Evolutionary conservation across 1,140 invertebrate genomes (phyloP).

Genomic region (Cotesia glomerata): DNA sequence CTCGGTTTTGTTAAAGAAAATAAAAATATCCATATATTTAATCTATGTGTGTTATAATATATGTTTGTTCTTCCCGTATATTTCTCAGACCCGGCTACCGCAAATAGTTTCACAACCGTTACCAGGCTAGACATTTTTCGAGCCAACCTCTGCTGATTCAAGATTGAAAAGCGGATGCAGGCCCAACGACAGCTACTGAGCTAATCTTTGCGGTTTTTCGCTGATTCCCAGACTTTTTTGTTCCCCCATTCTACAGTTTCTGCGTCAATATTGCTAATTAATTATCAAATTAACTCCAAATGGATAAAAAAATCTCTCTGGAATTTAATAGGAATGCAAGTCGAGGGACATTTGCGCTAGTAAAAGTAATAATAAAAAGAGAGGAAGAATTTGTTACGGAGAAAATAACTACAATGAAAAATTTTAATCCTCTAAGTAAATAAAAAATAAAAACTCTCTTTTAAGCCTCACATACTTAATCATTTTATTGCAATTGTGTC

Average conservation of each 20-base stretch:
- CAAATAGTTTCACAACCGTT: conserved; percentile 20
- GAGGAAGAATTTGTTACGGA: no score
- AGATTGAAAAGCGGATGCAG: conserved; percentile 11
- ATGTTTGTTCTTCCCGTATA: neutral
- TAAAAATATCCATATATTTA: neutral
- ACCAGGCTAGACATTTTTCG: conserved; percentile 7
- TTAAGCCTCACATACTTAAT: no score
- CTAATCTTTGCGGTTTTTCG: conserved; percentile 21
- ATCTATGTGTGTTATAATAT: no score
- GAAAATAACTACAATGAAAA: no score
- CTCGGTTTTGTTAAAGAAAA: neutral
- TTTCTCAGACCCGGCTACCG: conserved; percentile 14
- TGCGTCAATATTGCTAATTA: neutral
- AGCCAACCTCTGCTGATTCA: neutral
- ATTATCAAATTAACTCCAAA: no score
- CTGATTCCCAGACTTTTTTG: neutral
- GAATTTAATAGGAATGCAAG: neutral
- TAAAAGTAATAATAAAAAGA: no score
- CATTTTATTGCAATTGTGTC: no score
- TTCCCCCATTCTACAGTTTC: neutral
- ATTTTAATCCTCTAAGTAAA: no score
- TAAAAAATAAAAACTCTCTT: no score
- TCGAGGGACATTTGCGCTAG: no score
- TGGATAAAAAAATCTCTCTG: neutral
- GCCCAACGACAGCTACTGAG: neutral